Base-by-base conservation (phyloP, 2,797 vertebrate species). In the Gouania willdenowi region DNA sequence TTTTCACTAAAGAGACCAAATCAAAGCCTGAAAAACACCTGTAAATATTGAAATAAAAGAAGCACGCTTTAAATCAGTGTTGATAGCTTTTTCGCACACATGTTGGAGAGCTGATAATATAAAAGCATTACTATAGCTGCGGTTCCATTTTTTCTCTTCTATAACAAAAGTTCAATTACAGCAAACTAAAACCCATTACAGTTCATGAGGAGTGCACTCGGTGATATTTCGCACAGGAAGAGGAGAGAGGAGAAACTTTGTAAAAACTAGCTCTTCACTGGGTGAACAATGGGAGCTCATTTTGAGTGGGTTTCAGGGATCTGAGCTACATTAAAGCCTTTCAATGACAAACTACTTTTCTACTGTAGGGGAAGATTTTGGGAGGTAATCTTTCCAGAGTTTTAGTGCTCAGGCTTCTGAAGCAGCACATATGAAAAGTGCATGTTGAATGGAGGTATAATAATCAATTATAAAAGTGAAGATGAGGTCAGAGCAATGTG, bases 401-500 rank as follows among this genome's bases (percentile, higher is more conserved):
- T 41, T 46, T 25, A 35, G 11, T 46, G 43, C 40, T 50, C 35
- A 10, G 18, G 12, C 18, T 31, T 53, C n/a, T n/a, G n/a, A n/a
- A n/a, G n/a, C 13, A 11, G 18, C 11, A 28, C 11, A 32, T 12
- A 43, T 32, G 31, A 31, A 13, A 29, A 19, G n/a, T 18, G 38
- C 28, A 16, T 38, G 63, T 41, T 25, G 30, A 68, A 53, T 43
- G 17, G 13, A 59, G 18, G 9, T 35, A 21, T 35, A 42, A 53
- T 41, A 50, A 55, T 58, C 24, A 64, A 26, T 32, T 33, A 54
- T 1, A 28, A 32, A 55, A 41, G 57, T 11, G 28, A 27, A 56
- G 28, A 57, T 39, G 39, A 72, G 49, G 25, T 48, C 56, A 46
- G 46, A 48, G 49, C 24, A 57, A 51, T 51, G 12, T 31, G 24